phyloP scores from a whole-genome alignment of 2,888 invertebrate species.

The Biston betularia region DNA sequence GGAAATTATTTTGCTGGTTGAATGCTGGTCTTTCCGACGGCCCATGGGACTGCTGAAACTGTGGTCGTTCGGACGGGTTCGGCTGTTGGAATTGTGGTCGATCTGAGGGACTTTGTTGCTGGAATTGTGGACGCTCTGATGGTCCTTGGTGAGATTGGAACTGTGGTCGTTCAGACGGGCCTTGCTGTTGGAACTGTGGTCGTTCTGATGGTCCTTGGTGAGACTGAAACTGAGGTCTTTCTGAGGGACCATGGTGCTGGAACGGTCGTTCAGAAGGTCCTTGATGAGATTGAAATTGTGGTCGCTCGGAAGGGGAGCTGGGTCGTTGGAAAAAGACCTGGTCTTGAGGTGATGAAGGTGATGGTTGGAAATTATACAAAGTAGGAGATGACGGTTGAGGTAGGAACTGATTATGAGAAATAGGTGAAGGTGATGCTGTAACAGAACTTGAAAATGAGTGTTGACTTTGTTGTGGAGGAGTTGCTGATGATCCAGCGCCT shows the following conservation, averaged over 20 bases:
- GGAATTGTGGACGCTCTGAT: conserved; percentile 60
- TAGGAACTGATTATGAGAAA: conserved; percentile 70
- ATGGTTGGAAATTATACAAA: conserved; percentile 75
- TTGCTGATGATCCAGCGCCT: conserved; percentile 70
- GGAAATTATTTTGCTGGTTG: conserved; percentile 58
- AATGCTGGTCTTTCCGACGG: conserved; percentile 64
- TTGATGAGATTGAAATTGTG: conserved; percentile 56
- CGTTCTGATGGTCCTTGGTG: conserved; percentile 66
- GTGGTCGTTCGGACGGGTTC: conserved; percentile 66
- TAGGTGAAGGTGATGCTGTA: conserved; percentile 65
- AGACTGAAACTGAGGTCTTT: conserved; percentile 58
- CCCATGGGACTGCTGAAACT: conserved; percentile 56
- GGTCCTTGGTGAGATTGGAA: conserved; percentile 61
- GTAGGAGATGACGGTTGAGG: conserved; percentile 77
- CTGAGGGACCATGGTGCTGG: conserved; percentile 57
- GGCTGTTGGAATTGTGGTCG: conserved; percentile 53
- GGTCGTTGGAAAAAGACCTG: conserved; percentile 64
- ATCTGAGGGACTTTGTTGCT: conserved; percentile 51
- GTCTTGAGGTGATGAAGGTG: conserved; percentile 57
- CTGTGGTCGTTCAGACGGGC: conserved; percentile 65
- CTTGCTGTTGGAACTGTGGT: conserved; percentile 58
- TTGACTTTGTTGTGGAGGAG: conserved; percentile 60
- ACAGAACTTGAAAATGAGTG: conserved; percentile 63
- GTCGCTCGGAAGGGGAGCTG: conserved; percentile 61
- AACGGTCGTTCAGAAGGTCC: conserved; percentile 58